Base-by-base conservation (phyloP, 2,888 invertebrate genomes). In the Lithosia quadra region DNA sequence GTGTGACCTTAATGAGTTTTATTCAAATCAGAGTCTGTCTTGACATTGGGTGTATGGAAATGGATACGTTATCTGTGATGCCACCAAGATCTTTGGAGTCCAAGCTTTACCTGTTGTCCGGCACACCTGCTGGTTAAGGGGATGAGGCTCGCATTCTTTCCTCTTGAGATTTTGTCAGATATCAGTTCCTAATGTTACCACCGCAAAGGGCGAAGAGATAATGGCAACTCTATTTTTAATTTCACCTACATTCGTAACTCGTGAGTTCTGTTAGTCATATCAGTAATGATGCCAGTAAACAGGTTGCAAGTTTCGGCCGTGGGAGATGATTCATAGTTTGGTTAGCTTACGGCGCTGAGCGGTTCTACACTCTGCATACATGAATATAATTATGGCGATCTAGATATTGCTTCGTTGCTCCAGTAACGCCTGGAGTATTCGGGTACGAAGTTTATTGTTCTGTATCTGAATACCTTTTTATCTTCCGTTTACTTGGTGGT, bases 311-410 rank as follows among this genome's bases (percentile, higher is more conserved):
- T 39, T 62, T 39, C 28, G 55, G 13, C 56, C 39, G 21, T 62
- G n/a, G 9, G 49, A 10, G 61, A 56, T 67, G 67, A 67, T 55
- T 67, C 67, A 67, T 53, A 22, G 59, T 57, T 56, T 56, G 18
- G 55, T 36, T 36, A n/a, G 56, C 10, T 56, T 39, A 55, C 22
- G 62, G 62, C n/a, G 49, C n/a, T 22, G 1, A 21, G 64, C 22
- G 28, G 28, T 21, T 49, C 5, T 39, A 24, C 24, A 55, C 8
- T 57, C 34, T 36, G 56, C 55, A 55, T 63, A 22, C 22, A 56
- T 64, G 39, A 24, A 43, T 62, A 49, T 18, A 22, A 60, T 49
- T 62, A 49, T 4, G n/a, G 49, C 58, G 33, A 24, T 15, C 22
- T 56, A 24, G 56, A 56, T 56, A 56, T 56, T 13, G 13, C 36